A percentile compares a stretch with the other conserved stretches of the same genome.
Evolutionary conservation across 2,113 vertebrate species (phyloP).

Genomic region (Perca flavescens): DNA sequence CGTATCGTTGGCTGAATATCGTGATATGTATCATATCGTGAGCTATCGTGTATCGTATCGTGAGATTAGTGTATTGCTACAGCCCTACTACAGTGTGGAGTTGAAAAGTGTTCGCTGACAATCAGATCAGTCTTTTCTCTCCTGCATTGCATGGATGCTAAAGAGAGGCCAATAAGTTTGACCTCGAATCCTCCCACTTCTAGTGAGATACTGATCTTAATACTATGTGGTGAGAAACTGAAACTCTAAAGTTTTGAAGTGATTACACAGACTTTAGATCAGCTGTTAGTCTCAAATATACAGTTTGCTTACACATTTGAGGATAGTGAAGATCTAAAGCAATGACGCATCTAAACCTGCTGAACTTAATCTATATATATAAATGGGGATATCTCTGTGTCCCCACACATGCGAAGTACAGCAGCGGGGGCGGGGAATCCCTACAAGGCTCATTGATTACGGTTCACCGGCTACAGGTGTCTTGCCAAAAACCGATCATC

Average conservation of each 20-base stretch:
- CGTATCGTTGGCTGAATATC: too few relatives aligned
- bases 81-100: neutral
- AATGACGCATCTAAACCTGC: conserved; percentile 19
- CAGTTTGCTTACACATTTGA: neutral
- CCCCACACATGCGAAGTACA: too few relatives aligned
- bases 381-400: too few relatives aligned
- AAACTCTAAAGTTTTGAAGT: neutral
- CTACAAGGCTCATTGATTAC: too few relatives aligned
- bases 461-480: too few relatives aligned
- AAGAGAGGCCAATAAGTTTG: neutral
- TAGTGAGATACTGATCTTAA: neutral
- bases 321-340: neutral
- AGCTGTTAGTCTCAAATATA: neutral
- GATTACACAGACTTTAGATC: neutral
- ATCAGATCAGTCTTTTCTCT: neutral
- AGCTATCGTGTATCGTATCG: too few relatives aligned
- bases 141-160: neutral
- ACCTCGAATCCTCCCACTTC: neutral
- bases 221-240: neutral
- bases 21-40: too few relatives aligned
- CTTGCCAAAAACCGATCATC: too few relatives aligned
- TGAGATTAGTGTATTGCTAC: too few relatives aligned
- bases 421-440: too few relatives aligned
- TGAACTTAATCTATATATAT: conserved; percentile 1
- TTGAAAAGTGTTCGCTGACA: conserved; percentile 16